These are phyloP conservation scores for Siniperca chuatsi DNA, from an alignment of 2,113 vertebrate species.

Conservation along the genomic window DNA sequence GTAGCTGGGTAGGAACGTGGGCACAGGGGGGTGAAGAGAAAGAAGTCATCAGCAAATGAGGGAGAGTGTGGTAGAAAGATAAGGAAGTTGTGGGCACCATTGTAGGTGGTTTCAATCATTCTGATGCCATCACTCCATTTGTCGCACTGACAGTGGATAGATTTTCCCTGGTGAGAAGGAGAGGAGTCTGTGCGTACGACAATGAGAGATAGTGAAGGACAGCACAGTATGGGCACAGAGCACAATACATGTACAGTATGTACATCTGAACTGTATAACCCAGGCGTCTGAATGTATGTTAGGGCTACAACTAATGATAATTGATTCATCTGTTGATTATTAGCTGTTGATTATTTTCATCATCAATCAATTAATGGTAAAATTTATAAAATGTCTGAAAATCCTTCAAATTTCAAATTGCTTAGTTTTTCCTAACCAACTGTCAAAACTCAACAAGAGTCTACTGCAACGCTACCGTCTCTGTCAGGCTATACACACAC, in stretches of 20 bases:
- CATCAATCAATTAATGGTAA: not conserved
- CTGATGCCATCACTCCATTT: constrained; percentile 78
- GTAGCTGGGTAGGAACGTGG: constrained; percentile 34
- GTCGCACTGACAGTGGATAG: constrained; percentile 70
- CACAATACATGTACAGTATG: constrained; percentile 6
- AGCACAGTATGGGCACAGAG: constrained; percentile 22
- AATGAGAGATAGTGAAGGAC: constrained; percentile 54
- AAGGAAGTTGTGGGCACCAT: constrained; percentile 71
- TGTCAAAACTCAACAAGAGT: not conserved
- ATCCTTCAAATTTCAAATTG: not conserved
- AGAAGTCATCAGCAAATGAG: constrained; percentile 14
- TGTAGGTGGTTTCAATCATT: constrained; percentile 81
- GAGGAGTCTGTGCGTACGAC: constrained; percentile 40
- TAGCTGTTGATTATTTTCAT: not conserved
- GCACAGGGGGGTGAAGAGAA: constrained; percentile 20
- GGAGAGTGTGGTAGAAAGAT: constrained; percentile 32
- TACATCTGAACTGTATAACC: constrained; percentile 9
- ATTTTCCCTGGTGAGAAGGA: constrained; percentile 67
- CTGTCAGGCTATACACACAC: not conserved
- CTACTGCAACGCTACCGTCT: not conserved
- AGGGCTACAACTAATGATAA: not conserved
- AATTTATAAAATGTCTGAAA: not conserved
- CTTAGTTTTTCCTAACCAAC: not conserved
- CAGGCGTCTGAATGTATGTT: not conserved
- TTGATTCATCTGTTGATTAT: not conserved